Conservation (phyloP, 1,140 invertebrate genomes). For the Bombyx mori region ASM3026992v2 NC_085111.1:9450501-9451000, state of each 20-base stretch:
- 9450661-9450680: slow-evolving; percentile 17
- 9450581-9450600: slow-evolving; percentile 31
- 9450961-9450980: slow-evolving; percentile 44
- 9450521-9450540: slow-evolving; percentile 44
- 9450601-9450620: slow-evolving; percentile 32
- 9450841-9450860: slow-evolving; percentile 47
- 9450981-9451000: slow-evolving; percentile 60
- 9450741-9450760: background rate
- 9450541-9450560: slow-evolving; percentile 35
- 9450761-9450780: slow-evolving; percentile 58
- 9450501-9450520: too few species aligned
- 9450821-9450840: slow-evolving; percentile 36
- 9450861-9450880: slow-evolving; percentile 71
- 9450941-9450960: slow-evolving; percentile 64
- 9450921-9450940: slow-evolving; percentile 70
- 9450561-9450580: slow-evolving; percentile 20
- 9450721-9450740: slow-evolving; percentile 7
- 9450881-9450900: slow-evolving; percentile 70
- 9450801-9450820: slow-evolving; percentile 51
- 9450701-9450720: background rate
- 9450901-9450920: slow-evolving; percentile 59
- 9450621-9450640: slow-evolving; percentile 24
- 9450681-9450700: slow-evolving; percentile 1
- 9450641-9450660: slow-evolving; percentile 19
- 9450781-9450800: slow-evolving; percentile 62